phyloP scores from a whole-genome alignment of 1,140 invertebrate genomes.

The Adoxophyes honmai region DNA sequence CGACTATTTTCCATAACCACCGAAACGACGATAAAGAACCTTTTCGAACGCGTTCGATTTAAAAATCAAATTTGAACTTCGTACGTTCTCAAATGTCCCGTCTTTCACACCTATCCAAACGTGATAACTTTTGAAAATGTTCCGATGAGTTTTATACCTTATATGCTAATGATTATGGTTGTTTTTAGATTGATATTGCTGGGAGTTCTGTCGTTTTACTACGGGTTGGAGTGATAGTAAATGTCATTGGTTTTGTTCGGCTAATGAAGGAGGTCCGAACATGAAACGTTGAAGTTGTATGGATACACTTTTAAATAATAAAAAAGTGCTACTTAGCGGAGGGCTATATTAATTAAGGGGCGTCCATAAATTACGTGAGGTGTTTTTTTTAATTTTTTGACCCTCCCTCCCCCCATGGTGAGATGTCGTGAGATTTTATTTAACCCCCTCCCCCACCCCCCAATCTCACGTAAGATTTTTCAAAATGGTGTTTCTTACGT shows the following conservation, averaged over 20 bases:
- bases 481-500: too few relatives aligned
- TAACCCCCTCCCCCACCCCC: too few relatives aligned
- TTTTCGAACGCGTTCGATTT: slow-evolving; percentile 32
- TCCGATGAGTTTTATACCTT: slow-evolving; percentile 17
- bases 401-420: too few relatives aligned
- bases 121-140: slow-evolving; percentile 12
- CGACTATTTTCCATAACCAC: not conserved
- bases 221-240: slow-evolving; percentile 34
- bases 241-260: slow-evolving; percentile 65
- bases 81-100: slow-evolving; percentile 58
- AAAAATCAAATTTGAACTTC: slow-evolving; percentile 39
- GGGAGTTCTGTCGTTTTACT: slow-evolving; percentile 25
- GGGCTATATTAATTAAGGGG: too few relatives aligned
- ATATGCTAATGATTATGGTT: not conserved
- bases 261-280: slow-evolving; percentile 55
- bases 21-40: slow-evolving; percentile 22
- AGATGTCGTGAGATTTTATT: too few relatives aligned
- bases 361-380: too few relatives aligned
- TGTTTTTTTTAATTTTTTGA: too few relatives aligned
- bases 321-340: too few relatives aligned
- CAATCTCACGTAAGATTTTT: too few relatives aligned
- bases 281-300: slow-evolving; percentile 37
- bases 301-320: slow-evolving; percentile 1
- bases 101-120: slow-evolving; percentile 47
- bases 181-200: slow-evolving; percentile 16